Evolutionary conservation across 2,113 vertebrate species (phyloP), one percentile per base, ranked within the genome.

Genomic region (Eulacestoma nigropectus): DNA sequence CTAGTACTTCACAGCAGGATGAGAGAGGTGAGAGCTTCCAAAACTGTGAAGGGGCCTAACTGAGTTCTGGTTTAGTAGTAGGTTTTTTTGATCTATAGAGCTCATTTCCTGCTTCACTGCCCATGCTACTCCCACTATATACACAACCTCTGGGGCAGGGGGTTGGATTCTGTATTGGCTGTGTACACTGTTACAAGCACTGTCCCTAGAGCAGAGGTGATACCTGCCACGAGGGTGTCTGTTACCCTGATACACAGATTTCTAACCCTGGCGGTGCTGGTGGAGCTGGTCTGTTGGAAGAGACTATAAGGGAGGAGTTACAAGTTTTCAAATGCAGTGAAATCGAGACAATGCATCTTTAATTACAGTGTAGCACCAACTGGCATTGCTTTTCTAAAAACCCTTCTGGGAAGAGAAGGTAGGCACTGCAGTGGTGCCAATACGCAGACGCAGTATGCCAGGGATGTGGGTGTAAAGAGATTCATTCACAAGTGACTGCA

Each of bases 71-170:
- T 92, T 75, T 91, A 90, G 70, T 44, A 82, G 49, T 0, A 0
- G 27, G 5, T 39, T 64, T 76, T 87, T 90, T 92, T 85, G 13
- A 52, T 93, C 57, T 86, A 3, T 62, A 57, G 46, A 50, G 55
- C 50, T 95, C 22, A 77, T 13, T 96, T 93, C 90, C 93, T 86
- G 83, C 80, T 65, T 68, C 0, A 1, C 72, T 94, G 89, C 30
- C 82, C 3, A 0, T 84, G 53, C 57, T 78, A 3, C 53, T 89
- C 53, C 41, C 37, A 78, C 35, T 39, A 1, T 33, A 17, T 7
- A 35, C 52, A 29, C 39, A 62, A 0, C 9, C 59, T 67, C 37
- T 63, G 69, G 63, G 57, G 56, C 63, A 49, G 42, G 27, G 65
- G 46, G 13, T 20, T 76, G 57, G 53, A 50, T 11, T 59, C 56